phyloP scores from a whole-genome alignment of 2,888 invertebrate species.

The Latrodectus hesperus region DNA sequence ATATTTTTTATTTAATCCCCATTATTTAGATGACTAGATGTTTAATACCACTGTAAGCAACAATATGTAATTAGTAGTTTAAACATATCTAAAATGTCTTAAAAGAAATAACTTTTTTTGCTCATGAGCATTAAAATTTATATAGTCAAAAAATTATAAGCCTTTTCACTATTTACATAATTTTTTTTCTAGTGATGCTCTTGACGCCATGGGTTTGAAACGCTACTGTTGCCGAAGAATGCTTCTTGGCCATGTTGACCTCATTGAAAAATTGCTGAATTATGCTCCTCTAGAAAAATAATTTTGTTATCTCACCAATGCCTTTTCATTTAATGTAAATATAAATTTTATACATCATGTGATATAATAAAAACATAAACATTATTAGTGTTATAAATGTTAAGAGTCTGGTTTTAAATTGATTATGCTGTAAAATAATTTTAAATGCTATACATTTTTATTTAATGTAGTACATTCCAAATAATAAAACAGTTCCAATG shows the following conservation, averaged over 20 bases:
- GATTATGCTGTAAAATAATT: no score
- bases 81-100: no score
- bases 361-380: not conserved
- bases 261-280: slow-evolving; percentile 99
- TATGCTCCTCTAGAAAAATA: slow-evolving; percentile 97
- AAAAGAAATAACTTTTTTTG: no score
- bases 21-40: no score
- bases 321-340: no score
- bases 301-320: not conserved
- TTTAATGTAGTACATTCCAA: no score
- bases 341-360: no score
- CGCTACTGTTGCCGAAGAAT: slow-evolving; percentile 98
- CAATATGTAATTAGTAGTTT: no score
- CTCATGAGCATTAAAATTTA: not conserved
- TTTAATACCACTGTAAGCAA: no score
- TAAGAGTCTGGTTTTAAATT: not conserved
- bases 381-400: not conserved
- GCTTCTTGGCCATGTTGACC: slow-evolving; percentile 98
- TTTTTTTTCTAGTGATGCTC: slow-evolving; percentile 83
- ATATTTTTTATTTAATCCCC: no score
- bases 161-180: not conserved
- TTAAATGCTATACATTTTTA: no score
- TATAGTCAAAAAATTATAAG: not conserved
- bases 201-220: slow-evolving; percentile 96
- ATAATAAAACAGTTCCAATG: no score